phyloP scores from a whole-genome alignment of 2,888 invertebrate genomes.

The Allolobophora icterica region DNA sequence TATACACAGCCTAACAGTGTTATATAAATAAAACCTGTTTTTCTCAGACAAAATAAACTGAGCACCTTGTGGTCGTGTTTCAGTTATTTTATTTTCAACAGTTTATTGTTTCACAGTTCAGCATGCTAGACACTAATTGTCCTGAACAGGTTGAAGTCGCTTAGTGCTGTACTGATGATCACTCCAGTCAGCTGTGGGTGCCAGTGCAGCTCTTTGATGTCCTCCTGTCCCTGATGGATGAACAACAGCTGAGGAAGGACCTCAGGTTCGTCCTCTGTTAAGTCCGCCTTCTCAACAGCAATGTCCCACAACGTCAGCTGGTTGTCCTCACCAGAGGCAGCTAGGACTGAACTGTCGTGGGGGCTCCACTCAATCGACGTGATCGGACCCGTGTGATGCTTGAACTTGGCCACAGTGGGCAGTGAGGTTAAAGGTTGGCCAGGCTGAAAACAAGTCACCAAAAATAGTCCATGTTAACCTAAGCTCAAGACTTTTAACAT shows the following conservation, averaged over 20 bases:
- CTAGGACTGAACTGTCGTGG: slow-evolving; percentile 88
- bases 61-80: too few relatives aligned
- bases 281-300: slow-evolving; percentile 60
- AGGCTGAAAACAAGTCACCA: slow-evolving; percentile 40
- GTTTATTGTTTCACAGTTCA: not conserved
- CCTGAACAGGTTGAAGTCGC: slow-evolving; percentile 95
- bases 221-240: slow-evolving; percentile 95
- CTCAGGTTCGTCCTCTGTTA: slow-evolving; percentile 53
- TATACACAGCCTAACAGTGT: too few relatives aligned
- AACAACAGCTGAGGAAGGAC: slow-evolving; percentile 92
- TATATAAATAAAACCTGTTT: too few relatives aligned
- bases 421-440: not conserved
- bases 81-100: not conserved
- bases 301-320: slow-evolving; percentile 97
- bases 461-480: not conserved
- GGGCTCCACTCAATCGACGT: slow-evolving; percentile 98
- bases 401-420: slow-evolving; percentile 85
- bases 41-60: too few relatives aligned
- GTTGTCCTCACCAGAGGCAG: slow-evolving; percentile 90
- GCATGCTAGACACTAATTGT: slow-evolving; percentile 84
- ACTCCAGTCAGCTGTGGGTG: slow-evolving; percentile 93
- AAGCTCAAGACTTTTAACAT: not conserved
- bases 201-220: slow-evolving; percentile 98
- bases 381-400: slow-evolving; percentile 90
- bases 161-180: slow-evolving; percentile 89